Base-by-base conservation (phyloP, 2,888 invertebrate genomes). In the Spodoptera littoralis region DNA sequence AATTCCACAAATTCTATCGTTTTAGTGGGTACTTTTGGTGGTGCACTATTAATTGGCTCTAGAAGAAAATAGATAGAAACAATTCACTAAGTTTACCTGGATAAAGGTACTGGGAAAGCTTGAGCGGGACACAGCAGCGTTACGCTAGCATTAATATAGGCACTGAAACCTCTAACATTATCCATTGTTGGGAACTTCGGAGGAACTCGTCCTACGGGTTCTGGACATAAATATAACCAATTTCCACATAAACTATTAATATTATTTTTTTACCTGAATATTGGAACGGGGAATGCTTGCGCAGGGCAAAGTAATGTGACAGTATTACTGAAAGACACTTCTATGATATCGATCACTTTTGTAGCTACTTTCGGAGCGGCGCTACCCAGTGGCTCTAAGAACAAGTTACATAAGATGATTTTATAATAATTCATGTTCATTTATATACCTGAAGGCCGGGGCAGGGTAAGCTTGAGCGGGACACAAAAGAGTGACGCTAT, bases 381-480 rank as follows among this genome's bases (percentile, higher is more conserved):
- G 84, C 96, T 96, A 92, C 96, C 96, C 83, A 97, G 94, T 46
- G 97, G 97, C 81, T 97, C 97, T 97, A 92, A 64, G 85, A 84
- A 88, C 83, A 83, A 80, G 81, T 77, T 80, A 76, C 66, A 79
- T 64, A 72, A 54, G 65, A 51, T 52, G 53, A 70, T 61, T 18
- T 18, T 18, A 66, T 70, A 68, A 64, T 58, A 65, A 63, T 63
- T 58, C 49, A 71, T 70, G 52, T 58, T 44, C 54, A 52, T 49
- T 63, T 68, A 69, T 74, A 65, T 95, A 96, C 96, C 96, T 96
- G 95, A 94, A 96, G 83, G 94, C 88, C 80, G 96, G 96, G 86
- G 96, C 96, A 82, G 97, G 97, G 90, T 95, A 97, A 82, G 96
- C 97, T 95, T 97, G 97, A 65, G 97, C 97, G 78, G 96, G 97